Percentiles rank a stretch among this genome's conserved stretches.
Evolutionary conservation across 2,113 vertebrate genomes (phyloP).

Genomic region (Macrotus californicus): DNA sequence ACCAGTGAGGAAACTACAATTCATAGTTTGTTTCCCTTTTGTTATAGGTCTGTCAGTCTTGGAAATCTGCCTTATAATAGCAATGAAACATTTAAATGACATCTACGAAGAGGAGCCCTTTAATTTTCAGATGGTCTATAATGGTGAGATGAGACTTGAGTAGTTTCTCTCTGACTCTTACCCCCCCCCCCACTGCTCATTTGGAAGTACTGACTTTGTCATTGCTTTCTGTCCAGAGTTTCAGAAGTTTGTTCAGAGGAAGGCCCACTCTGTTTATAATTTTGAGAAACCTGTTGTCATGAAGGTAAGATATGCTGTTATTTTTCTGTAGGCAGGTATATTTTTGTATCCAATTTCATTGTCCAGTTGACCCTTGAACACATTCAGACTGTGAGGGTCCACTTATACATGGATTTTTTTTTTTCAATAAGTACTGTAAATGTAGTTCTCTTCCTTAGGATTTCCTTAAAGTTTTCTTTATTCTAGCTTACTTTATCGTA

Average conservation of each 20-base stretch:
- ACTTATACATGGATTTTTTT: background rate
- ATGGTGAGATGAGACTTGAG: slow-evolving; percentile 81
- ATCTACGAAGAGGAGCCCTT: slow-evolving; percentile 95
- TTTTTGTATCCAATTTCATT: slow-evolving; percentile 14
- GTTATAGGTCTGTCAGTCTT: slow-evolving; percentile 90
- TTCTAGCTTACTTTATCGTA: background rate
- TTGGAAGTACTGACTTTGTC: background rate
- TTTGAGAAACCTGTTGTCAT: slow-evolving; percentile 95
- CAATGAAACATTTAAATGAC: slow-evolving; percentile 97
- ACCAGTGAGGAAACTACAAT: background rate
- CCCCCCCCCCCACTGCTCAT: background rate
- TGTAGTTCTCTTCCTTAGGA: background rate
- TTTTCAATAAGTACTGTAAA: background rate
- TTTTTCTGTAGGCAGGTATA: background rate
- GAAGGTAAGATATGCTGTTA: slow-evolving; percentile 83
- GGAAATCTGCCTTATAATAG: slow-evolving; percentile 95
- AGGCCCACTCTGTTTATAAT: slow-evolving; percentile 91
- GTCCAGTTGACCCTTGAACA: background rate
- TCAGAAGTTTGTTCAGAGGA: slow-evolving; percentile 96
- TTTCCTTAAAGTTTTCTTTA: background rate
- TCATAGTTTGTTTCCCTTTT: slow-evolving; percentile 41
- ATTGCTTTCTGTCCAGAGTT: slow-evolving; percentile 83
- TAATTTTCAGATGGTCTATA: slow-evolving; percentile 99
- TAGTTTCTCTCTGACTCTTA: background rate
- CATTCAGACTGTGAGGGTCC: background rate